phyloP scores from a whole-genome alignment of 2,113 vertebrate species.

The Zapornia atra region DNA sequence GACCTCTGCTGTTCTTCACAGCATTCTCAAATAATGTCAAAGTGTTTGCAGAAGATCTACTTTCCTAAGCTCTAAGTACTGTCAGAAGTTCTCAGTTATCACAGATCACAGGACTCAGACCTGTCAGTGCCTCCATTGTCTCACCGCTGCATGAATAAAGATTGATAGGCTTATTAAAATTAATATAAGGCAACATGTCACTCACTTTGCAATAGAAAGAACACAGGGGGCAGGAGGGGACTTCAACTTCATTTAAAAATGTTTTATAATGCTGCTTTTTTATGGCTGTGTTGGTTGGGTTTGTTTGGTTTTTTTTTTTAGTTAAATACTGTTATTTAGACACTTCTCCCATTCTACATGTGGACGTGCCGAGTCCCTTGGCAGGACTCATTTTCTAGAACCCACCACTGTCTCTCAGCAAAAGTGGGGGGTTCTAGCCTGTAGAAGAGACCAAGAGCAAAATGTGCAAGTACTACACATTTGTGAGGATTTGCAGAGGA shows the following conservation, averaged over 20 bases:
- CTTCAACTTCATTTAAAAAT: neutral
- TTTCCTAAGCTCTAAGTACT: neutral
- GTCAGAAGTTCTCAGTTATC: neutral
- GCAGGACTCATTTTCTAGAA: neutral
- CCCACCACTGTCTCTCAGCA: neutral
- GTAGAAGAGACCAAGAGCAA: neutral
- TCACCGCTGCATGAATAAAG: neutral
- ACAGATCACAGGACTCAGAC: neutral
- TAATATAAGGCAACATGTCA: neutral
- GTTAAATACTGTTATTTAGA: neutral
- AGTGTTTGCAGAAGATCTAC: neutral
- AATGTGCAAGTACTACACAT: neutral
- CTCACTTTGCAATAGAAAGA: neutral
- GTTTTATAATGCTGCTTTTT: neutral
- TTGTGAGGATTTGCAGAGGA: neutral
- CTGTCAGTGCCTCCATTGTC: neutral
- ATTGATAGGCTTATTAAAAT: neutral
- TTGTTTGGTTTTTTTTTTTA: neutral
- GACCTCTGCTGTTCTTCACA: neutral
- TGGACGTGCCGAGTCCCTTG: neutral
- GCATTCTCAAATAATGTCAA: neutral
- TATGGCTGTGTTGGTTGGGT: neutral
- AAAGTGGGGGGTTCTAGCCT: neutral
- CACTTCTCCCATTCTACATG: neutral
- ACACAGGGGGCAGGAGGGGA: neutral